Base-by-base conservation (phyloP, 2,113 vertebrate species). In the Pachypanchax playfairii region DNA sequence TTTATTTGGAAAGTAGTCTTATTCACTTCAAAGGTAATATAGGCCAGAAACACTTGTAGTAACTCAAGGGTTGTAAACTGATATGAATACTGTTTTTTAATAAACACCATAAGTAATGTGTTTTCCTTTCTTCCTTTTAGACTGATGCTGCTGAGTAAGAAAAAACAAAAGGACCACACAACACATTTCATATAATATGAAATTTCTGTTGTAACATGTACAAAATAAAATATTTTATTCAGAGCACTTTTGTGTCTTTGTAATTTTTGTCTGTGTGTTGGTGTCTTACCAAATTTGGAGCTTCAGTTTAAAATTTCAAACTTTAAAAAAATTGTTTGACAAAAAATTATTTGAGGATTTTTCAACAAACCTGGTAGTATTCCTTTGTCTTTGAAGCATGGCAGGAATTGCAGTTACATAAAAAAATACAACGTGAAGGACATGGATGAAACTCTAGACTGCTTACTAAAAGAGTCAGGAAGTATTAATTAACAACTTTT, bases 121-220 rank as follows among this genome's bases (percentile, higher is more conserved):
- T 41, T 35, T 25, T 62, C 0, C 28, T 33, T 25, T 51, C 15
- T 56, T 36, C 0, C 6, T 41, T 56, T 64, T 11, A 70, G 31
- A 38, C 44, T 41, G 18, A 70, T 22, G 17, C 42, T 25, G 47
- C 57, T 31, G 47, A 60, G 11, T 48, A 48, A 36, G n/a, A 28
- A 44, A 18, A 41, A 6, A 36, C 18, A 49, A n/a, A 11, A 39
- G 33, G 41, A 48, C 14, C 51, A 28, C 12, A 9, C 11, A 22
- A 57, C 21, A 24, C 26, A 53, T 24, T 50, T 58, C 18, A 64
- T 64, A 61, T 58, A 53, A 71, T 46, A 47, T 71, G 6, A 64
- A 52, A n/a, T 6, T 17, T 31, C 4, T 55, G 48, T 49, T 63
- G 8, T 64, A 42, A 43, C 14, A 4, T 55, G 17, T 26, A 24